Percentiles rank a stretch among this genome's conserved stretches.
Evolutionary conservation across 2,113 vertebrate species (phyloP).

Genomic region (Lycaon pictus): DNA sequence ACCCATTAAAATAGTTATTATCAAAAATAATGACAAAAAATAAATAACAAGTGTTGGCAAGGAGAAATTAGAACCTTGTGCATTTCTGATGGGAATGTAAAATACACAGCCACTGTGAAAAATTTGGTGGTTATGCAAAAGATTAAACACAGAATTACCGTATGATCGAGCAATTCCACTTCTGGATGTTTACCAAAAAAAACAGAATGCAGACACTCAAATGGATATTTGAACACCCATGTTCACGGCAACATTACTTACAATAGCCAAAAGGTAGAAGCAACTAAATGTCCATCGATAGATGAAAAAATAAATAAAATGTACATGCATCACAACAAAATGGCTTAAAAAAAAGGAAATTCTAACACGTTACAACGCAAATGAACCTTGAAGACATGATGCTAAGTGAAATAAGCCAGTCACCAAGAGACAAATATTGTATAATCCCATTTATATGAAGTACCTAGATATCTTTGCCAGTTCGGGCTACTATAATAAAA

Average conservation of each 20-base stretch:
- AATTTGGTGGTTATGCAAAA: background rate
- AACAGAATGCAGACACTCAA: background rate
- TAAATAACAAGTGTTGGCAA: background rate
- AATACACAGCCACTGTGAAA: background rate
- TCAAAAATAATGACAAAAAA: background rate
- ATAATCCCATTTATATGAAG: background rate
- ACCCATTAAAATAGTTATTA: background rate
- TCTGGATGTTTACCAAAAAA: background rate
- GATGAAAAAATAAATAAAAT: background rate
- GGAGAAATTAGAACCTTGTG: background rate
- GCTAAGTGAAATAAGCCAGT: background rate
- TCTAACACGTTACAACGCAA: background rate
- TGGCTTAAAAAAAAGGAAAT: background rate
- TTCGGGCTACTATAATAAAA: background rate
- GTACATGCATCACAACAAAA: background rate
- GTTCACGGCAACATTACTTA: slow-evolving; percentile 41
- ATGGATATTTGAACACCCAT: background rate
- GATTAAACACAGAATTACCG: background rate
- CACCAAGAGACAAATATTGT: background rate
- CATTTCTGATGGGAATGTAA: background rate
- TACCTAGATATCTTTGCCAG: background rate
- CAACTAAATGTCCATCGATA: background rate
- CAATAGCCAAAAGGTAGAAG: background rate
- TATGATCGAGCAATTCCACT: background rate
- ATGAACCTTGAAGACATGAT: background rate